A percentile compares a stretch with the other conserved stretches of the same genome.
Conservation (phyloP, 2,797 vertebrate species). For the Rhynchotus rufescens region DNA sequence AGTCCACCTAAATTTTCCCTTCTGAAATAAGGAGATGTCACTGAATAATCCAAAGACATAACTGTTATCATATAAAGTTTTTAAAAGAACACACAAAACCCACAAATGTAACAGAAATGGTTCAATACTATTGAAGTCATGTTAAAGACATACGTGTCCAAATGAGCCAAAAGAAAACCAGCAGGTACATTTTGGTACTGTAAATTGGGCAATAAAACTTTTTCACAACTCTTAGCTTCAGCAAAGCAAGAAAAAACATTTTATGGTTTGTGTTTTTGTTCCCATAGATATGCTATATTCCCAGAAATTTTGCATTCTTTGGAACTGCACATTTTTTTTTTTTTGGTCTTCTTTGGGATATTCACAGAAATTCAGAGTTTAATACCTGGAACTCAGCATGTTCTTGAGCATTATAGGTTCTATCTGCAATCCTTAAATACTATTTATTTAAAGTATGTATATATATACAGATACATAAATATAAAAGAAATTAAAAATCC, state of each 20-base stretch:
- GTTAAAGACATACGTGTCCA: background rate
- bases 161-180: background rate
- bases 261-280: background rate
- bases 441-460: background rate
- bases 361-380: background rate
- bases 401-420: background rate
- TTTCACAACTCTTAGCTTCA: background rate
- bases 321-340: background rate
- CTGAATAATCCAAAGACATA: background rate
- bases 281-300: background rate
- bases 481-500: background rate
- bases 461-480: background rate
- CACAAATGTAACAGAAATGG: background rate
- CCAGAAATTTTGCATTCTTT: background rate
- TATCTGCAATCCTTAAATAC: background rate
- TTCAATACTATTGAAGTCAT: background rate
- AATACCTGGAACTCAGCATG: background rate
- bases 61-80: background rate
- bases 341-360: background rate
- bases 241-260: background rate
- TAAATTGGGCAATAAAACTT: background rate
- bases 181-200: background rate
- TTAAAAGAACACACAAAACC: background rate
- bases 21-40: background rate
- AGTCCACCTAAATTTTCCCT: background rate